phyloP scores from a whole-genome alignment of 2,113 vertebrate genomes.

The Rhineura floridana region DNA sequence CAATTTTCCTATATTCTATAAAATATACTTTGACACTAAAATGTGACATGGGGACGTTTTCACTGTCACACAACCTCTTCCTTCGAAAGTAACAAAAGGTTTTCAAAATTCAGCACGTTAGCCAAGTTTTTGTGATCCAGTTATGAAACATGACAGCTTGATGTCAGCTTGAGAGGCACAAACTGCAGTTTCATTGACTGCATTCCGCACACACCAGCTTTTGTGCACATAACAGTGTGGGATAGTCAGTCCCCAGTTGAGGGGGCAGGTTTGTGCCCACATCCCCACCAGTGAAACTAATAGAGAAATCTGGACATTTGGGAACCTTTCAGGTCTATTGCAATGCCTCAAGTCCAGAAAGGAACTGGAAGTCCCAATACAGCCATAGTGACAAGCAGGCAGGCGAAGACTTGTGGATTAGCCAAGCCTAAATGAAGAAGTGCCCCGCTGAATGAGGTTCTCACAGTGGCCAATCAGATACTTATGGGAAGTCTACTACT shows the following conservation, averaged over 20 bases:
- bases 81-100: neutral
- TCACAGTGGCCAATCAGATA: too few relatives aligned
- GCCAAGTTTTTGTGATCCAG: neutral
- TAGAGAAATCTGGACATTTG: neutral
- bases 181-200: neutral
- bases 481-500: too few relatives aligned
- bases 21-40: slow-evolving; percentile 1
- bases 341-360: neutral
- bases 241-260: neutral
- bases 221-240: neutral
- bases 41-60: neutral
- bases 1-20: neutral
- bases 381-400: neutral
- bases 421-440: neutral
- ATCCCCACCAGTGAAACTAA: neutral
- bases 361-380: neutral
- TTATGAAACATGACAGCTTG: slow-evolving; percentile 16
- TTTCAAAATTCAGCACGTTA: neutral
- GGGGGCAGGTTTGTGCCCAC: neutral
- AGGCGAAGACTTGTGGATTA: too few relatives aligned
- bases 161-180: neutral
- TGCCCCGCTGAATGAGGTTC: neutral
- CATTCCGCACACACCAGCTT: neutral
- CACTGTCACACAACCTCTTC: neutral
- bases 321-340: neutral